Percentiles rank a stretch among this genome's conserved stretches.
These are phyloP conservation scores for Brachyistius frenatus DNA, from an alignment of 2,113 vertebrate genomes.

Conservation along the genomic window DNA sequence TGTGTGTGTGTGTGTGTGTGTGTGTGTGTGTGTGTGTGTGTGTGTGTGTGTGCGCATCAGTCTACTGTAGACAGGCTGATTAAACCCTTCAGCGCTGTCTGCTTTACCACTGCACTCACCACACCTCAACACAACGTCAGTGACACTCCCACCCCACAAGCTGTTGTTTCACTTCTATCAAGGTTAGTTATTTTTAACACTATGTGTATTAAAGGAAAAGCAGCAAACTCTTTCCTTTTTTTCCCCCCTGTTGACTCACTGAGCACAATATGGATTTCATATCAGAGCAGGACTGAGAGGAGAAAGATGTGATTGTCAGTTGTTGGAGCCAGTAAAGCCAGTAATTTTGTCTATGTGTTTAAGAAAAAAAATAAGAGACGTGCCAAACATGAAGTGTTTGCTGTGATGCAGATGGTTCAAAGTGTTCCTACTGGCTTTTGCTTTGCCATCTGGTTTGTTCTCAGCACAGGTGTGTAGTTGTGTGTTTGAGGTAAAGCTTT, in stretches of 20 bases:
- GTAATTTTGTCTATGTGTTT: constrained; percentile 15
- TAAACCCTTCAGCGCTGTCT: constrained; percentile 50
- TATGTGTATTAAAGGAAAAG: neutral
- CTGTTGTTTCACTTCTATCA: constrained; percentile 10
- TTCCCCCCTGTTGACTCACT: constrained; percentile 5
- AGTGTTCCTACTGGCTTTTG: constrained; percentile 25
- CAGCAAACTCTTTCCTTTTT: neutral
- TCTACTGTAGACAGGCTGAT: constrained; percentile 51
- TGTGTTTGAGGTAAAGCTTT: constrained; percentile 31
- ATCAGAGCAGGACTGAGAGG: constrained; percentile 15
- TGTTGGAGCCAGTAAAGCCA: constrained; percentile 26
- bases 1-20: constrained; percentile 15
- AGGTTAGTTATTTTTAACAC: constrained; percentile 21
- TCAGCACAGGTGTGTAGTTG: neutral
- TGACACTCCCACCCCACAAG: constrained; percentile 16
- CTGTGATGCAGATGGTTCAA: constrained; percentile 31
- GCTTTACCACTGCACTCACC: constrained; percentile 21
- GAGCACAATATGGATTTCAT: constrained; percentile 27
- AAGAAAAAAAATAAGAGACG: constrained; percentile 3
- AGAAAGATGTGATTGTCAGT: constrained; percentile 12
- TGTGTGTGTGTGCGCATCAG: constrained; percentile 11
- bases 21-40: constrained; percentile 43
- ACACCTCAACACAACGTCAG: constrained; percentile 32
- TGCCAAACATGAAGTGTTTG: constrained; percentile 7
- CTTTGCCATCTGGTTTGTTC: constrained; percentile 42